A percentile compares a stretch with the other conserved stretches of the same genome.
phyloP scores from a whole-genome alignment of 1,140 invertebrate genomes.

The Radopholus similis region DNA sequence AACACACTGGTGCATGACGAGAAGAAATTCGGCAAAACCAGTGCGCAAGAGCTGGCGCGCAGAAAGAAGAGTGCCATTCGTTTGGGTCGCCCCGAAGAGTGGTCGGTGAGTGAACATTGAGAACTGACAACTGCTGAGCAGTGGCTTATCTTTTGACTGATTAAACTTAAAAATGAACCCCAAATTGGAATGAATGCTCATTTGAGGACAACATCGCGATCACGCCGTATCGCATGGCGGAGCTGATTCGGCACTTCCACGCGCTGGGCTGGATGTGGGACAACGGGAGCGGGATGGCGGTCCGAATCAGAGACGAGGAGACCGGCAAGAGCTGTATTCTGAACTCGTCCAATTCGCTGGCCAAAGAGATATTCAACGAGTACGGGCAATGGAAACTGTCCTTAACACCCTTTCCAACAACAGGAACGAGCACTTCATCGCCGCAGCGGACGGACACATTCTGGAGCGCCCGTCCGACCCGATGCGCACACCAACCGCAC shows the following conservation, averaged over 20 bases:
- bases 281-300: slow-evolving; percentile 76
- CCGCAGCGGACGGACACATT: background rate
- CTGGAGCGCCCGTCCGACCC: background rate
- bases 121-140: no score
- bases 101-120: background rate
- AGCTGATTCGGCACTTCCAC: slow-evolving; percentile 20
- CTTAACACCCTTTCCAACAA: background rate
- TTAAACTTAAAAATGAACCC: background rate
- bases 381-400: background rate
- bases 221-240: slow-evolving; percentile 7
- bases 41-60: no score
- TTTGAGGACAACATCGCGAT: slow-evolving; percentile 12
- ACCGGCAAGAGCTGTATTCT: background rate
- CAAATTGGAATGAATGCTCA: background rate
- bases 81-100: no score
- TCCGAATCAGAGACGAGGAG: background rate
- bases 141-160: background rate
- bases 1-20: no score
- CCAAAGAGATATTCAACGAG: background rate
- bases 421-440: background rate
- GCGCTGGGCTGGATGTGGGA: slow-evolving; percentile 60
- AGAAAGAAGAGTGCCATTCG: no score
- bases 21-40: no score
- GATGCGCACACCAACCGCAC: background rate
- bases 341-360: background rate